These are phyloP conservation scores for Deilephila porcellus DNA, from an alignment of 2,888 invertebrate genomes.

Conservation along the genomic window DNA sequence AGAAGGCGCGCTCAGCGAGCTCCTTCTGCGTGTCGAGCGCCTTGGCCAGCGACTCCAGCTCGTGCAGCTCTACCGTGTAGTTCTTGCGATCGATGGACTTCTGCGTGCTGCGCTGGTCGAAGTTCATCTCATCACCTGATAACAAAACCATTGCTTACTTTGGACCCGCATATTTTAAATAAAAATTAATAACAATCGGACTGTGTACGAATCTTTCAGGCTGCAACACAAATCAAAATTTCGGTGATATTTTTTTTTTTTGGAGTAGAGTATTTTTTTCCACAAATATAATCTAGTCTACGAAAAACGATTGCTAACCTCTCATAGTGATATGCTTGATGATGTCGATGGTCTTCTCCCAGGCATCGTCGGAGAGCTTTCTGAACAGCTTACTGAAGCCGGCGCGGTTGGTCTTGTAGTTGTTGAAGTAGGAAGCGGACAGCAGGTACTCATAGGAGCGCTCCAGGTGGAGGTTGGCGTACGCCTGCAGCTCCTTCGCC, in stretches of 20 bases:
- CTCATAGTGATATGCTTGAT: constrained; percentile 91
- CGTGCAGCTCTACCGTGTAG: constrained; percentile 85
- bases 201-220: no score
- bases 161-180: no score
- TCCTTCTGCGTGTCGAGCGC: constrained; percentile 91
- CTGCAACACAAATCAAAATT: no score
- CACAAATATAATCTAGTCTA: not conserved
- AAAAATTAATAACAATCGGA: no score
- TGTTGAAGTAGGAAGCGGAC: constrained; percentile 90
- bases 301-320: constrained; percentile 82
- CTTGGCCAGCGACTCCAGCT: constrained; percentile 89
- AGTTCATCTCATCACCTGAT: constrained; percentile 75
- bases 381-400: constrained; percentile 91
- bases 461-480: constrained; percentile 87
- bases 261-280: no score
- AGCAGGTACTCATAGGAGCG: constrained; percentile 91
- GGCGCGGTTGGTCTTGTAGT: constrained; percentile 89
- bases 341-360: constrained; percentile 89
- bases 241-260: no score
- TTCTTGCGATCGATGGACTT: constrained; percentile 57
- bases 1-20: constrained; percentile 87
- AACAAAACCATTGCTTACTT: not conserved
- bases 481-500: constrained; percentile 75
- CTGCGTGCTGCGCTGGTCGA: constrained; percentile 67
- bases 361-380: constrained; percentile 89